Evolutionary conservation across 2,888 invertebrate species (phyloP).

Genomic region (Mactromeris polynyma): DNA sequence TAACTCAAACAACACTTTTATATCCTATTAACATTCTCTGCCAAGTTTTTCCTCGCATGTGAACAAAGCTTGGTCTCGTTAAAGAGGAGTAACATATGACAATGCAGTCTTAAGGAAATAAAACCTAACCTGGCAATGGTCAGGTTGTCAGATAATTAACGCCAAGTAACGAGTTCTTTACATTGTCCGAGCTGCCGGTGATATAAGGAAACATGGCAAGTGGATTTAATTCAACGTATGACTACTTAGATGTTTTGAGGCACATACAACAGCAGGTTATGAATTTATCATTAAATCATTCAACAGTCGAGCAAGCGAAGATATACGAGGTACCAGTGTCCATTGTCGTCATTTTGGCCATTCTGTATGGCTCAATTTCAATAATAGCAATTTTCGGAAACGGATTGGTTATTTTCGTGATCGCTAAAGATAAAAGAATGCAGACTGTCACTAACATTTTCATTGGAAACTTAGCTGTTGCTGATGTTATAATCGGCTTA

Average conservation of each 20-base stretch:
- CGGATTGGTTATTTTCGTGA: constrained; percentile 94
- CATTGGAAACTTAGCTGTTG: constrained; percentile 94
- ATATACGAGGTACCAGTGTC: constrained; percentile 92
- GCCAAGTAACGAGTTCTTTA: too few species aligned
- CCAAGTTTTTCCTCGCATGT: too few species aligned
- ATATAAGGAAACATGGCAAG: neutral
- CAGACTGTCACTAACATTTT: constrained; percentile 94
- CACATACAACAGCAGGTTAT: constrained; percentile 27
- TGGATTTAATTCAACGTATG: neutral
- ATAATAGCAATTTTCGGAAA: constrained; percentile 94
- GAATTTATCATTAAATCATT: constrained; percentile 20
- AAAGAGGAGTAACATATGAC: too few species aligned
- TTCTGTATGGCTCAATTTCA: constrained; percentile 94
- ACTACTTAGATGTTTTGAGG: constrained; percentile 9
- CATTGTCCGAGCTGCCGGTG: too few species aligned
- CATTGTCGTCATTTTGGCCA: constrained; percentile 92
- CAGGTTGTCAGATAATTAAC: too few species aligned
- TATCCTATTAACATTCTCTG: too few species aligned
- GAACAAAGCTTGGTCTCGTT: too few species aligned
- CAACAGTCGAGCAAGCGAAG: constrained; percentile 73
- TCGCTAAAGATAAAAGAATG: constrained; percentile 92
- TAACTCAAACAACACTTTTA: too few species aligned
- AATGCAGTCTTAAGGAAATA: too few species aligned
- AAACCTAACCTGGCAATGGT: too few species aligned
- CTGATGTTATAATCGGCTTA: constrained; percentile 94